phyloP scores from a whole-genome alignment of 2,888 invertebrate species.

The Thecophora atra region DNA sequence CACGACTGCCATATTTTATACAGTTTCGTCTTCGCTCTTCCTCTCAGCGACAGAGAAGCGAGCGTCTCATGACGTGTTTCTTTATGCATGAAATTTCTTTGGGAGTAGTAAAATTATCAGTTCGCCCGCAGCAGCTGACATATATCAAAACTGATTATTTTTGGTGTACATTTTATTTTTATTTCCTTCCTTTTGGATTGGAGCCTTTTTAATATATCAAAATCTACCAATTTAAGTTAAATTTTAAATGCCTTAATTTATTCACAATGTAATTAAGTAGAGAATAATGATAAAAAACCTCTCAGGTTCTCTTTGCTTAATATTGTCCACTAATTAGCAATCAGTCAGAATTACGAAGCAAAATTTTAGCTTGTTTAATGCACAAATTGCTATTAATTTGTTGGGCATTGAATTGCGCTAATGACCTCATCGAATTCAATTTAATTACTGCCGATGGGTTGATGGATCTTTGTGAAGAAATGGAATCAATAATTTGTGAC shows the following conservation, averaged over 20 bases:
- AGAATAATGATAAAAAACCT: too few relatives aligned
- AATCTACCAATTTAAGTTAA: background rate
- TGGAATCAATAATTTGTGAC: too few relatives aligned
- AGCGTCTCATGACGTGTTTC: conserved; percentile 9
- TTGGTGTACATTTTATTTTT: background rate
- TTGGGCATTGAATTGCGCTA: background rate
- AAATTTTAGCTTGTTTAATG: background rate
- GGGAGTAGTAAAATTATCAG: conserved; percentile 17
- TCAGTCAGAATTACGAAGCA: conserved; percentile 13
- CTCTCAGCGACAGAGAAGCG: too few relatives aligned
- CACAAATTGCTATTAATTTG: conserved; percentile 2
- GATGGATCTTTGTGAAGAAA: too few relatives aligned
- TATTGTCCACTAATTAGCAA: background rate
- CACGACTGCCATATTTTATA: too few relatives aligned
- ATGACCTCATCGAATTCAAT: background rate
- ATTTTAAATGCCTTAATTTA: background rate
- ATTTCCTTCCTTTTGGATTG: background rate
- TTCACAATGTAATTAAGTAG: background rate
- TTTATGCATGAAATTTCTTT: conserved; percentile 1
- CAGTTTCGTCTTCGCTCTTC: background rate
- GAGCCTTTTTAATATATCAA: background rate
- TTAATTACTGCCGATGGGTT: conserved; percentile 1
- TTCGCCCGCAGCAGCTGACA: background rate
- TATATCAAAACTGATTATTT: background rate
- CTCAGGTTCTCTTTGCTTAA: too few relatives aligned